These are phyloP conservation scores for Halocynthia roretzi DNA, from an alignment of 23 tunicate species.

Conservation along the genomic window DNA sequence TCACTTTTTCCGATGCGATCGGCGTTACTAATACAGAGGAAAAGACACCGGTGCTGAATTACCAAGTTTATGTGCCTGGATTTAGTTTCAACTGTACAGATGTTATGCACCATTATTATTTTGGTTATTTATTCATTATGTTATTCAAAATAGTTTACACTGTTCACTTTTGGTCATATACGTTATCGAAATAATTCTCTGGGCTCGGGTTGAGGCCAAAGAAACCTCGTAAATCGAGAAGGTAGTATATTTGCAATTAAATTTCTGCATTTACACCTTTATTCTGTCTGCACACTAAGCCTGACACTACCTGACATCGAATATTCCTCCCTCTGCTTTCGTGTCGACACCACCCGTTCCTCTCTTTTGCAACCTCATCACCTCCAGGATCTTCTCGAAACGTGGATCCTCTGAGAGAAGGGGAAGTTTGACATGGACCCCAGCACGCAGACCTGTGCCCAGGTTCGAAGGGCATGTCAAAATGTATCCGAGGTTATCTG, in stretches of 20 bases:
- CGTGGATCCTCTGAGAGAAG: conserved; percentile 16
- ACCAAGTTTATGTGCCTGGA: too few species aligned
- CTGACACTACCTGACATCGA: conserved; percentile 24
- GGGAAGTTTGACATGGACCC: conserved; percentile 33
- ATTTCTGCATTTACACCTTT: not conserved
- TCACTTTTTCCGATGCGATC: conserved; percentile 38
- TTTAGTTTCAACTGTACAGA: too few species aligned
- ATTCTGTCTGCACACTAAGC: not conserved
- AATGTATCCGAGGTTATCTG: conserved; percentile 40
- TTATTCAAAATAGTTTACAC: too few species aligned
- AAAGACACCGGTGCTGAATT: not conserved
- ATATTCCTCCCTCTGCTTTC: conserved; percentile 21
- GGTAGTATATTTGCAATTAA: not conserved
- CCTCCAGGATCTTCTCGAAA: conserved; percentile 20
- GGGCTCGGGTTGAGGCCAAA: too few species aligned
- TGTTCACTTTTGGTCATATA: too few species aligned
- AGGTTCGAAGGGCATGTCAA: conserved; percentile 31
- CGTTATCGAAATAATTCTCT: too few species aligned
- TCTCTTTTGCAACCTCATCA: conserved; percentile 22
- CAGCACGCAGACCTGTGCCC: conserved; percentile 39
- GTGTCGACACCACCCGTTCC: conserved; percentile 29
- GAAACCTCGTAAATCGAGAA: too few species aligned
- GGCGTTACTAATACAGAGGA: conserved; percentile 9
- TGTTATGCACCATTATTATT: too few species aligned
- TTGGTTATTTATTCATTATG: too few species aligned